phyloP scores from a whole-genome alignment of 2,797 vertebrate genomes.

The Myotis pilosus region DNA sequence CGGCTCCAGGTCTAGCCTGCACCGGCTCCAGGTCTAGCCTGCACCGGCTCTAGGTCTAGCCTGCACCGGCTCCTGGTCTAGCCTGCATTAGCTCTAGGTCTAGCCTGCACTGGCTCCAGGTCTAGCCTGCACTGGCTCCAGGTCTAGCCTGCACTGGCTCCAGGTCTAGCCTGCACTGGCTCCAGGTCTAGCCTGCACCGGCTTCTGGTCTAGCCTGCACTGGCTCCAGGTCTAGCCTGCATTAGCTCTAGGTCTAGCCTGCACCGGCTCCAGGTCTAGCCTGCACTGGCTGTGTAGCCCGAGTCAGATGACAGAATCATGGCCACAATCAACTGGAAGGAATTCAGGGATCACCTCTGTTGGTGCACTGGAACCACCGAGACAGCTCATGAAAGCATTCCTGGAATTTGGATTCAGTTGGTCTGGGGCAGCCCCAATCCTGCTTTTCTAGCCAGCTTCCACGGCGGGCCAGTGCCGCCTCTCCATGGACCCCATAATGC shows the following conservation, averaged over 20 bases:
- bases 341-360: conserved; percentile 13
- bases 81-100: no score
- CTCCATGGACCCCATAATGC: background rate
- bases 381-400: background rate
- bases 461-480: background rate
- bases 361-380: background rate
- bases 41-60: no score
- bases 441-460: conserved; percentile 35
- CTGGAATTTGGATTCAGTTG: conserved; percentile 7
- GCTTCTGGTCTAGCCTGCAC: no score
- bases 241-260: background rate
- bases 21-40: no score
- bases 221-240: no score
- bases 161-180: no score
- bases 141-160: background rate
- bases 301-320: conserved; percentile 32
- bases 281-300: background rate
- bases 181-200: no score
- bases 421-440: background rate
- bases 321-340: conserved; percentile 49
- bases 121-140: conserved; percentile 41
- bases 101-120: no score
- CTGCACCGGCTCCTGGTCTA: no score
- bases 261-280: no score
- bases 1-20: background rate